Evolutionary conservation across 2,888 invertebrate species (phyloP).

Genomic region (Microchrysa polita): DNA sequence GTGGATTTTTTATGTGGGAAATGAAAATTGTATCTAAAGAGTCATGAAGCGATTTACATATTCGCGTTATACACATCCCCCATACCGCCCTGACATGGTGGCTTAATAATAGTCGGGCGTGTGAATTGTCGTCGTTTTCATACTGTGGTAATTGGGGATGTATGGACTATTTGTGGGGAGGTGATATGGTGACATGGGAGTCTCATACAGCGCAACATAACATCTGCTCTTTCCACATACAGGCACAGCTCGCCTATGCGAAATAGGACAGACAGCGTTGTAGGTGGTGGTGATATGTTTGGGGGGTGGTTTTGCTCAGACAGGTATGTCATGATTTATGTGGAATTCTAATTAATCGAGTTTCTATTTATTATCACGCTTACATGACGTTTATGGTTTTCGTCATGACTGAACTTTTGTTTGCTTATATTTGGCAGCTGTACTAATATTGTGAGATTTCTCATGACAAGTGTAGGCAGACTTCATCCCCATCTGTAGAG

Average conservation of each 20-base stretch:
- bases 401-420: slow-evolving; percentile 28
- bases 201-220: too few relatives aligned
- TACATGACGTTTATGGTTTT: slow-evolving; percentile 30
- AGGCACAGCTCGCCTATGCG: not conserved
- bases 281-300: not conserved
- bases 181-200: not conserved
- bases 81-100: not conserved
- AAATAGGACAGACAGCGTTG: not conserved
- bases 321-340: slow-evolving; percentile 8
- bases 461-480: not conserved
- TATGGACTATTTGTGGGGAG: slow-evolving; percentile 1
- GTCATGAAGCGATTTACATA: slow-evolving; percentile 14
- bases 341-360: slow-evolving; percentile 30
- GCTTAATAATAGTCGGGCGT: not conserved
- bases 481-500: too few relatives aligned
- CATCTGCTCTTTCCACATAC: too few relatives aligned
- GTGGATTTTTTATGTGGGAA: slow-evolving; percentile 38
- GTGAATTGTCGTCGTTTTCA: slow-evolving; percentile 7
- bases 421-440: slow-evolving; percentile 24
- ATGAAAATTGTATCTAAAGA: not conserved
- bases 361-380: slow-evolving; percentile 25
- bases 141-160: not conserved
- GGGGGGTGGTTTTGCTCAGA: not conserved
- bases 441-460: slow-evolving; percentile 7
- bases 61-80: not conserved